Evolutionary conservation across 2,888 invertebrate species (phyloP), one percentile per base, ranked within the genome.

Genomic region (Pyrochroa serraticornis): DNA sequence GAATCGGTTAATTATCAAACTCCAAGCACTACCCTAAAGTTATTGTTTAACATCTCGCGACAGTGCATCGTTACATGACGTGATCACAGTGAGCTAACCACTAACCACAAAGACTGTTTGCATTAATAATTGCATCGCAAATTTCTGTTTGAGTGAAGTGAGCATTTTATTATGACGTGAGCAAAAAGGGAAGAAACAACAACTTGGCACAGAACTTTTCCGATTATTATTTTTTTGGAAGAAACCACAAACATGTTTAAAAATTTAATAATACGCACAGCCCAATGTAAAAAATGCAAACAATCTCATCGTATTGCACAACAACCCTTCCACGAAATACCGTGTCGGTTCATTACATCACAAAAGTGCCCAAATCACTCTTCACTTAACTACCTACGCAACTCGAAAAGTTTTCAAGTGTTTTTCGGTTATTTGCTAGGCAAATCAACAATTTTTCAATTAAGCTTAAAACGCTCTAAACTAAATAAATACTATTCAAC

Each of bases 61-160:
- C 67, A 70, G 70, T 71, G 72, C 73, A 73, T 67, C 66, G 65
- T 67, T 72, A 68, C 63, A 65, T 67, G 66, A 72, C 60, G 73
- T 75, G 74, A 76, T 76, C 76, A 76, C 76, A 76, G 75, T 73
- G 70, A 74, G 71, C 70, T 69, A 71, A 22, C 65, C 65, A 68
- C 67, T 68, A 67, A 65, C 66, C 65, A 69, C 68, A 69, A 64
- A 58, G 51, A 63, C 22, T 22, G 53, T 58, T 58, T 62, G 56
- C 55, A 43, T 39, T 46, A 61, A 60, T 62, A 63, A 59, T 58
- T 61, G 68, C 67, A 64, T 66, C 51, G 52, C 44, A 47, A 42
- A 9, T 53, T 60, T 22, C n/a, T 35, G 43, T 32, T 37, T 53
- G 72, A 72, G 73, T 72, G 73, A 74, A 61, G 68, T 74, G 74